Evolutionary conservation across 2,113 vertebrate species (phyloP).

Genomic region (Rhombomys opimus): DNA sequence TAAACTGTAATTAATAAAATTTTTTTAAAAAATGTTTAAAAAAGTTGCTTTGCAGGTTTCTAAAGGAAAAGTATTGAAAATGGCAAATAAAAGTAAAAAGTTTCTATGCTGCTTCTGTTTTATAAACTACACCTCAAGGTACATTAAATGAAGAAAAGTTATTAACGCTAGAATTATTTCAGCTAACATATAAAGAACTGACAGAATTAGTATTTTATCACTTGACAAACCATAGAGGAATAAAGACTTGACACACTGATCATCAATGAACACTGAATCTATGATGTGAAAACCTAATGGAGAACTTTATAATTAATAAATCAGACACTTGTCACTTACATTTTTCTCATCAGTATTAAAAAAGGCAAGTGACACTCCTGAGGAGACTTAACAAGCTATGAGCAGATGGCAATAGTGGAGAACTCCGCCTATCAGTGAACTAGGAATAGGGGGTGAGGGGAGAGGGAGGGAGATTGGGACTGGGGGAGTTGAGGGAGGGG

Average conservation of each 20-base stretch:
- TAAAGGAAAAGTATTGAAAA: neutral
- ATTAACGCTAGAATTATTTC: neutral
- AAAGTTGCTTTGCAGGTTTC: neutral
- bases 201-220: neutral
- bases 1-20: no score
- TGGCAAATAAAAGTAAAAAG: neutral
- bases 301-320: neutral
- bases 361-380: no score
- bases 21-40: no score
- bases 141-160: neutral
- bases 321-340: neutral
- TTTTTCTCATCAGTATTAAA: neutral
- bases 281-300: neutral
- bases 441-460: no score
- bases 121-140: neutral
- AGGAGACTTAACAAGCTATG: no score
- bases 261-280: neutral
- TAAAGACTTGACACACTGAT: neutral
- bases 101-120: neutral
- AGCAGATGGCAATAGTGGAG: no score
- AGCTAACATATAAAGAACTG: neutral
- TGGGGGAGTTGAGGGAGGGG: no score
- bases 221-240: neutral
- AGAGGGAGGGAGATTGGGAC: no score
- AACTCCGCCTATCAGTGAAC: no score